phyloP scores from a whole-genome alignment of 1,140 invertebrate species.

The Heliconius hermathena region DNA sequence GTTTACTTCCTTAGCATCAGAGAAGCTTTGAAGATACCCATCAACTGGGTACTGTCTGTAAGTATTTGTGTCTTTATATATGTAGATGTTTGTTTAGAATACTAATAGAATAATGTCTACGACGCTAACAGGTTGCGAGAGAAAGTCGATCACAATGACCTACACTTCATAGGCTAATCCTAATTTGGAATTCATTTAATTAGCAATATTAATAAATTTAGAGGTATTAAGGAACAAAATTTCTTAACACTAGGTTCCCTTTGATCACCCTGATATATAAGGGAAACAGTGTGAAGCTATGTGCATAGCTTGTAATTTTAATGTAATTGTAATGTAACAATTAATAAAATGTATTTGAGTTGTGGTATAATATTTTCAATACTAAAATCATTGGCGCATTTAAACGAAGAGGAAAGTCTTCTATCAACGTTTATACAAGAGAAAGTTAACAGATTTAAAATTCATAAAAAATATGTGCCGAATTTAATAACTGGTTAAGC shows the following conservation, averaged over 20 bases:
- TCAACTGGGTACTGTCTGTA: conserved; percentile 93
- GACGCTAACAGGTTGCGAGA: neutral
- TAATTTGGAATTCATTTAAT: neutral
- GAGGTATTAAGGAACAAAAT: no score
- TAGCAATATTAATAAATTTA: neutral
- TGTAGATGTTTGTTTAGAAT: neutral
- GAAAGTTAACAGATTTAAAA: neutral
- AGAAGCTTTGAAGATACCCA: conserved; percentile 88
- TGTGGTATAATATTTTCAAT: neutral
- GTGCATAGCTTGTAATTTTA: no score
- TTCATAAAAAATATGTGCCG: neutral
- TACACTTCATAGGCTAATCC: neutral
- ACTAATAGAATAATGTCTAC: conserved; percentile 1
- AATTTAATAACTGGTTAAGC: conserved; percentile 1
- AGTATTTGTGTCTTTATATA: conserved; percentile 62
- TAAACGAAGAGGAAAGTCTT: neutral
- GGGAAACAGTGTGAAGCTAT: no score
- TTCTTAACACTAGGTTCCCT: no score
- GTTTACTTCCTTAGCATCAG: conserved; percentile 90
- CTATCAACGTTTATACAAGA: neutral
- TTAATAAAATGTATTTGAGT: neutral
- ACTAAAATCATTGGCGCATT: neutral
- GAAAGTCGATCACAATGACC: conserved; percentile 3
- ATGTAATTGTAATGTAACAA: no score
- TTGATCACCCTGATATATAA: no score